A percentile compares a stretch with the other conserved stretches of the same genome.
These are phyloP conservation scores for Scaptomyza flava DNA, from an alignment of 2,888 invertebrate genomes.

Conservation along the genomic window DNA sequence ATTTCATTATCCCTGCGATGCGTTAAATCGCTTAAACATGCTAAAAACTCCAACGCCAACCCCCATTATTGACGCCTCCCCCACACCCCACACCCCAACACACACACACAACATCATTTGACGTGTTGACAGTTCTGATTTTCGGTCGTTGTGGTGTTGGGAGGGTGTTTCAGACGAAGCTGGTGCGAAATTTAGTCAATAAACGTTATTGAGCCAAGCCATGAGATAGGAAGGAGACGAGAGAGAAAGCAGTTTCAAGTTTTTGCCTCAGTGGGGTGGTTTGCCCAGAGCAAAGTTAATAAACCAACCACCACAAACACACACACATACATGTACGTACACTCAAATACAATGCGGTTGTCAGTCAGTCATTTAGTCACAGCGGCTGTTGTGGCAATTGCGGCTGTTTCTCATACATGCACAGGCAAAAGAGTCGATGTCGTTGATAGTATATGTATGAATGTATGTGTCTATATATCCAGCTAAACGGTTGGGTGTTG, in stretches of 20 bases:
- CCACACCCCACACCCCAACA: neutral
- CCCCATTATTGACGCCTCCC: slow-evolving; percentile 18
- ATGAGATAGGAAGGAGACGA: slow-evolving; percentile 11
- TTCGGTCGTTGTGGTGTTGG: slow-evolving; percentile 19
- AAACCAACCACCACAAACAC: slow-evolving; percentile 67
- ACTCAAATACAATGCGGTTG: slow-evolving; percentile 70
- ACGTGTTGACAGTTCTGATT: slow-evolving; percentile 80
- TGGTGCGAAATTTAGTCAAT: slow-evolving; percentile 79
- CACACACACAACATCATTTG: slow-evolving; percentile 51
- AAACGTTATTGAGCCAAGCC: slow-evolving; percentile 70
- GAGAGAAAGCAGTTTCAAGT: slow-evolving; percentile 31
- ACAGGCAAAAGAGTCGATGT: slow-evolving; percentile 9
- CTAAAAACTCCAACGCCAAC: slow-evolving; percentile 53
- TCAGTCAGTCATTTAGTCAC: slow-evolving; percentile 77
- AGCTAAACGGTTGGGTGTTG: slow-evolving; percentile 74
- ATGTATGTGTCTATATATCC: slow-evolving; percentile 29
- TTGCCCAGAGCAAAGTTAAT: slow-evolving; percentile 63
- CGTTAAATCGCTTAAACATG: slow-evolving; percentile 82
- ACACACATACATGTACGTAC: slow-evolving; percentile 30
- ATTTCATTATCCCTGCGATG: slow-evolving; percentile 81
- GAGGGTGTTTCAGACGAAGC: slow-evolving; percentile 53
- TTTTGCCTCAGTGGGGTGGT: slow-evolving; percentile 55
- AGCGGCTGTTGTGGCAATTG: slow-evolving; percentile 76
- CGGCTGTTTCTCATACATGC: slow-evolving; percentile 48
- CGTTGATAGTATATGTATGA: too few relatives aligned